phyloP scores from a whole-genome alignment of 2,797 vertebrate species.

The Sandelia bainsii region DNA sequence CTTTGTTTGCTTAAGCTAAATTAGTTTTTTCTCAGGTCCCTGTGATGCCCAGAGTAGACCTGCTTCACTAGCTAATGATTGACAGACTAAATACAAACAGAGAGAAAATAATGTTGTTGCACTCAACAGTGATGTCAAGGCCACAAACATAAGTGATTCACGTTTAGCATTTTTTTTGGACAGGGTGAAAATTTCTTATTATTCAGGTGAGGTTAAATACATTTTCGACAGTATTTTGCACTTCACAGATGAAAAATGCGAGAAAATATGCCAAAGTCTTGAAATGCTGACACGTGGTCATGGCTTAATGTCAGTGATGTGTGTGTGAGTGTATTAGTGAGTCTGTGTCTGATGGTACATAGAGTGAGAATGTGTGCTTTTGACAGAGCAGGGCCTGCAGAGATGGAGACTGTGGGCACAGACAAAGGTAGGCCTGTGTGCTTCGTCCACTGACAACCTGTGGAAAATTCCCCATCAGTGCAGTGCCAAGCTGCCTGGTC shows the following conservation, averaged over 20 bases:
- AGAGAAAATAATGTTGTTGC: constrained; percentile 3
- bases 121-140: constrained; percentile 30
- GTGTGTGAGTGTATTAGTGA: background rate
- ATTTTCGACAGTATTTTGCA: constrained; percentile 40
- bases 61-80: constrained; percentile 47
- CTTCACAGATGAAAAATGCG: constrained; percentile 35
- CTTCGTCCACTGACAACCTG: constrained; percentile 72
- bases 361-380: constrained; percentile 24
- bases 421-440: constrained; percentile 83
- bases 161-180: constrained; percentile 7
- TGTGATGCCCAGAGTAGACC: constrained; percentile 11
- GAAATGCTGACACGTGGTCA: constrained; percentile 65
- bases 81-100: constrained; percentile 8
- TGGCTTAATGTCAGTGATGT: constrained; percentile 37
- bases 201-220: constrained; percentile 33
- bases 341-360: constrained; percentile 26
- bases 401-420: constrained; percentile 58
- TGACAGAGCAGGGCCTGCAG: constrained; percentile 46
- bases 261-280: constrained; percentile 48
- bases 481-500: constrained; percentile 72
- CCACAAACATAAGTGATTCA: constrained; percentile 5
- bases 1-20: constrained; percentile 38
- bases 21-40: background rate
- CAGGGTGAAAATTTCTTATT: background rate
- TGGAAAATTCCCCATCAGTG: constrained; percentile 81